Evolutionary conservation across 2,797 vertebrate species (phyloP).

Genomic region (Gambusia yucatana): DNA sequence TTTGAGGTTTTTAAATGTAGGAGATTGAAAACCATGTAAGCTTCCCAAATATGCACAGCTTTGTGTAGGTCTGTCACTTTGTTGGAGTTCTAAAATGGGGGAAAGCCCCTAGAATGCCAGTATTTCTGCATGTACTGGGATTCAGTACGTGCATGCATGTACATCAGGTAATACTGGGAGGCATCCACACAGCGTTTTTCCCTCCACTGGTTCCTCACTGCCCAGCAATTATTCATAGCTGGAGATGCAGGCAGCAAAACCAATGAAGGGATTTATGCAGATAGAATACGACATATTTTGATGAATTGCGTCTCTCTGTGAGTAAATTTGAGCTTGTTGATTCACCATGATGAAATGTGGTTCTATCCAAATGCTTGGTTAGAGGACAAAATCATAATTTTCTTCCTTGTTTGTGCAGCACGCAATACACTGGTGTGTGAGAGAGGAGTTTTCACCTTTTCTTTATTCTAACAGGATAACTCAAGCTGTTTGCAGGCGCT

Average conservation of each 20-base stretch:
- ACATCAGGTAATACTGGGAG: slow-evolving; percentile 32
- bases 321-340: slow-evolving; percentile 74
- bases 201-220: slow-evolving; percentile 50
- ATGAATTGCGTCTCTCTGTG: slow-evolving; percentile 61
- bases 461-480: slow-evolving; percentile 9
- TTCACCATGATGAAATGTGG: slow-evolving; percentile 68
- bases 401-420: slow-evolving; percentile 48
- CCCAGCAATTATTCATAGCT: slow-evolving; percentile 67
- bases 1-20: not conserved
- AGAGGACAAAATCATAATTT: slow-evolving; percentile 65
- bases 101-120: not conserved
- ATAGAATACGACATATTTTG: slow-evolving; percentile 49
- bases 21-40: not conserved
- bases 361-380: slow-evolving; percentile 36
- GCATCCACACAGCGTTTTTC: slow-evolving; percentile 42
- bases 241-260: slow-evolving; percentile 59
- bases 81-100: not conserved
- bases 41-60: not conserved
- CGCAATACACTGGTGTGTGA: not conserved
- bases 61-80: not conserved
- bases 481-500: slow-evolving; percentile 23
- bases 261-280: slow-evolving; percentile 78
- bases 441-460: slow-evolving; percentile 2
- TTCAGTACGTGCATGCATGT: slow-evolving; percentile 2
- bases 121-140: not conserved